A percentile compares a stretch with the other conserved stretches of the same genome.
Conservation (phyloP, 1,140 invertebrate genomes). For the Chironomus striatipennis region DNA sequence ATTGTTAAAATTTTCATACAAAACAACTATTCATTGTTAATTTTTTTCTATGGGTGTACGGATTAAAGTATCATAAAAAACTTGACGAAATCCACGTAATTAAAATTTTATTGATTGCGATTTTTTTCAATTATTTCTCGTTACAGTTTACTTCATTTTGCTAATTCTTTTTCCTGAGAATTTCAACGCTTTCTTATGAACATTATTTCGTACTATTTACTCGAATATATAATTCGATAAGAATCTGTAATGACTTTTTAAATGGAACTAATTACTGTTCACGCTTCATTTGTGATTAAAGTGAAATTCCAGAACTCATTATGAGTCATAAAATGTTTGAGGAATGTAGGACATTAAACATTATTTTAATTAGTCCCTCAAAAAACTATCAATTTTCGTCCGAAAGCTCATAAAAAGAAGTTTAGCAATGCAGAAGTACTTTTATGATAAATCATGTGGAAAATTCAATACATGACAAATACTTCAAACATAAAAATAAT, state of each 20-base stretch:
- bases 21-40: too few species aligned
- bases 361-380: too few species aligned
- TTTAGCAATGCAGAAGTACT: too few species aligned
- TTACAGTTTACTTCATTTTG: not conserved
- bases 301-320: not conserved
- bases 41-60: too few species aligned
- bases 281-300: slow-evolving; percentile 20
- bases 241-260: not conserved
- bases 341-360: too few species aligned
- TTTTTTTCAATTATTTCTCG: not conserved
- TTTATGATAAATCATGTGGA: not conserved
- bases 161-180: not conserved
- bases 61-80: not conserved
- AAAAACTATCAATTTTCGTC: too few species aligned
- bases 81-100: not conserved
- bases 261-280: slow-evolving; percentile 19
- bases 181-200: slow-evolving; percentile 3
- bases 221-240: not conserved
- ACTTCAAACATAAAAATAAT: too few species aligned
- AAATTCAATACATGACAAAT: not conserved
- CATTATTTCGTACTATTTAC: too few species aligned
- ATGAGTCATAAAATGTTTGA: not conserved
- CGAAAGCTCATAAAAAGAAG: too few species aligned
- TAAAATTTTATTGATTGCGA: not conserved
- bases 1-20: too few species aligned